Evolutionary conservation across 2,113 vertebrate genomes (phyloP).

Genomic region (Bujurquina vittata): DNA sequence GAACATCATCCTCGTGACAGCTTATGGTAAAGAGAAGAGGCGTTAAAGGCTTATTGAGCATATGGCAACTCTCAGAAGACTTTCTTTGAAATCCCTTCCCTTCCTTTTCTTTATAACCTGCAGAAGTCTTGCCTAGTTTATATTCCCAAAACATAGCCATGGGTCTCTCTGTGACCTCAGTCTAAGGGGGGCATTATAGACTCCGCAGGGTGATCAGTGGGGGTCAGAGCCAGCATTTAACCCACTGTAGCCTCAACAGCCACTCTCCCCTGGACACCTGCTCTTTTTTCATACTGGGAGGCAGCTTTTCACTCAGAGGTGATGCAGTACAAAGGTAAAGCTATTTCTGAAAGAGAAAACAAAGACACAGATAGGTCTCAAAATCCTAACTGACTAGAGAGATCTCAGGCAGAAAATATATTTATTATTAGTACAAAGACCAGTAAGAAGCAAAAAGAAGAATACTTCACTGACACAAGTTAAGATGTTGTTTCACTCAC

Average conservation of each 20-base stretch:
- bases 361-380: neutral
- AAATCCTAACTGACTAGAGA: neutral
- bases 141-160: constrained; percentile 58
- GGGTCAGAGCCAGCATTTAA: constrained; percentile 70
- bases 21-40: constrained; percentile 56
- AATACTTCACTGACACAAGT: neutral
- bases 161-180: constrained; percentile 50
- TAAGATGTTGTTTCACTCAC: constrained; percentile 7
- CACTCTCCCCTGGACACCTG: constrained; percentile 61
- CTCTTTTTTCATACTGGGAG: constrained; percentile 33
- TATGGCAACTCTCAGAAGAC: constrained; percentile 61
- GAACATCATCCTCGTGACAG: constrained; percentile 36
- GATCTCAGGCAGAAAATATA: neutral
- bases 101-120: constrained; percentile 25
- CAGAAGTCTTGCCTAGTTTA: constrained; percentile 54
- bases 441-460: neutral
- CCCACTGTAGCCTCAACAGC: constrained; percentile 58
- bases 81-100: constrained; percentile 59
- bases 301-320: constrained; percentile 28
- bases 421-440: neutral
- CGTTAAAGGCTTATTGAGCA: constrained; percentile 65
- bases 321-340: constrained; percentile 2
- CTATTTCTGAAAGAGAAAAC: neutral
- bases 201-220: constrained; percentile 67
- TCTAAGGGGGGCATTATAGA: constrained; percentile 68